Base-by-base conservation (phyloP, 2,797 vertebrate species). In the Lacerta viridis region DNA sequence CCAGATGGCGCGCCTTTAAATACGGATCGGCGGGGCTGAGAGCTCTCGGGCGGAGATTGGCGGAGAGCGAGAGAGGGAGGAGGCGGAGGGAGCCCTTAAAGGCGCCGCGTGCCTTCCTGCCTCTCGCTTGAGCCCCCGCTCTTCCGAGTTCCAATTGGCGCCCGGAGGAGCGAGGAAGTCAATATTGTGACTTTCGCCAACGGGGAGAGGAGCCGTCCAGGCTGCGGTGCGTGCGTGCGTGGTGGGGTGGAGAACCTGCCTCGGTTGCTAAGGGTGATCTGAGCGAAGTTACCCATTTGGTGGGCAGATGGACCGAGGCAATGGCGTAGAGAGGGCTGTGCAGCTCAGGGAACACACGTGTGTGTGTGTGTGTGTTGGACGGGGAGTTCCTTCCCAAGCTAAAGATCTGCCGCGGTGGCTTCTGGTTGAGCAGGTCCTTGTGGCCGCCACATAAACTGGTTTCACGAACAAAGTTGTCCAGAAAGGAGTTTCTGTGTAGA, bases 1-100 rank as follows among this genome's bases (percentile, higher is more conserved):
- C 95, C 96, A 97, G 95, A 95, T 96, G 96, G 96, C 93, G 95
- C 96, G 93, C 96, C 97, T 98, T 97, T 97, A 97, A 98, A 97
- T 96, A 97, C 95, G 95, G 94, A 95, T 96, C 96, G 93, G 96
- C 96, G 95, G 93, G 94, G 95, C 96, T 95, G 94, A 92, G 92
- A 90, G 94, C 85, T 41, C 50, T 69, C 74, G 93, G 92, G 92
- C 84, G 64, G 94, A 95, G 95, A 94, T 93, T 95, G 92, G 93
- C 93, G 36, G 33, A 15, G 29, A 9, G 5, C 25, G 66, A 17
- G 23, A 27, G 79, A 8, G 18, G 59, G 93, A 43, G 72, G 88
- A 33, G 76, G 89, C 76, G 86, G 33, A 11, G 72, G 87, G 79
- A 94, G 87, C 91, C 94, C 93, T 97, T 97, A 97, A 97, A 97